Conservation (phyloP, 2,797 vertebrate species). For the Hyperoplus lanceolatus region DNA sequence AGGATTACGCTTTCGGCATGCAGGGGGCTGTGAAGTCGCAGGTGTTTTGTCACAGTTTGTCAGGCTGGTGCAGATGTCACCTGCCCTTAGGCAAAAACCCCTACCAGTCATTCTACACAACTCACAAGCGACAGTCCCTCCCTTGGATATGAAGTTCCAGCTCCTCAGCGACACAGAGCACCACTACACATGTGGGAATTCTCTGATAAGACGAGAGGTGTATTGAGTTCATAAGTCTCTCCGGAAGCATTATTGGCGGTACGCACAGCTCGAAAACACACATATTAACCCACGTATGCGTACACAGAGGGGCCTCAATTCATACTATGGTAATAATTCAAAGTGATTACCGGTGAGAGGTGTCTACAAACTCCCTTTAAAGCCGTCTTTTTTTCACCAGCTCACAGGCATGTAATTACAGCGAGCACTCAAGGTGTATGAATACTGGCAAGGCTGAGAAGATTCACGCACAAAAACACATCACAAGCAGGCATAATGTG, state of each 20-base stretch:
- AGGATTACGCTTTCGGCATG: background rate
- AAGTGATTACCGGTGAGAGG: slow-evolving; percentile 55
- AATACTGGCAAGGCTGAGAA: slow-evolving; percentile 35
- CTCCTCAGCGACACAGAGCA: slow-evolving; percentile 16
- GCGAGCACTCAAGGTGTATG: slow-evolving; percentile 60
- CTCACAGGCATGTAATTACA: slow-evolving; percentile 65
- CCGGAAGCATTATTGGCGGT: slow-evolving; percentile 39
- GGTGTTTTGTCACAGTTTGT: slow-evolving; percentile 58
- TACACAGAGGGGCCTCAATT: slow-evolving; percentile 6
- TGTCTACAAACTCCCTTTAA: slow-evolving; percentile 60
- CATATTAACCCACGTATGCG: slow-evolving; percentile 18
- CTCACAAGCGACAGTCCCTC: slow-evolving; percentile 31
- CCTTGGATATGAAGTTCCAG: slow-evolving; percentile 35
- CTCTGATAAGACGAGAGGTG: slow-evolving; percentile 5
- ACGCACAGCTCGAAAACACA: background rate
- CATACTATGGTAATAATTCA: slow-evolving; percentile 57
- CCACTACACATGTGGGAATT: slow-evolving; percentile 1
- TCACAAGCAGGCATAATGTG: slow-evolving; percentile 3
- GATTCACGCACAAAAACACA: background rate
- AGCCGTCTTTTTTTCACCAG: slow-evolving; percentile 56
- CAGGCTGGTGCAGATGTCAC: slow-evolving; percentile 48
- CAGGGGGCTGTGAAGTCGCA: slow-evolving; percentile 21
- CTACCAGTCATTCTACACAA: slow-evolving; percentile 56
- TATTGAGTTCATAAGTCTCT: slow-evolving; percentile 39
- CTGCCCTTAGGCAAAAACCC: slow-evolving; percentile 47